These are phyloP conservation scores for Lepidostoma basale DNA, from an alignment of 1,140 invertebrate genomes.

Conservation along the genomic window DNA sequence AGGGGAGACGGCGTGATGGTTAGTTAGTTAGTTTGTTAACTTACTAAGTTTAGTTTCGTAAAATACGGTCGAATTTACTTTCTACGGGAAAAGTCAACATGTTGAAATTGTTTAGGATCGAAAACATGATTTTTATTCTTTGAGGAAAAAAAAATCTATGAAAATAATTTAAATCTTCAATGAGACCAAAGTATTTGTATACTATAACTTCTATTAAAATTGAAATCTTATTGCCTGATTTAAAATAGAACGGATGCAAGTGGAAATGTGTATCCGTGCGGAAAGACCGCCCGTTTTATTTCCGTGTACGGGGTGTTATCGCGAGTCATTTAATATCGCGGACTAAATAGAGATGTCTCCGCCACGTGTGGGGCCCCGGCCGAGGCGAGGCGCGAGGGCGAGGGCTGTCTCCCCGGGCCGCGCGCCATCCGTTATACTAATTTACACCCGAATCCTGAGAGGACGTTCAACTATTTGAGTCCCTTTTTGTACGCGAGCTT, in stretches of 20 bases:
- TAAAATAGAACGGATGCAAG: neutral
- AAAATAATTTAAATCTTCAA: neutral
- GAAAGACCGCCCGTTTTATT: neutral
- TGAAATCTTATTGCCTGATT: neutral
- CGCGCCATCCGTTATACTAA: slow-evolving; percentile 17
- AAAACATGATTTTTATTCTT: too few relatives aligned
- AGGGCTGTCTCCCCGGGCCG: neutral
- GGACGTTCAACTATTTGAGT: too few relatives aligned
- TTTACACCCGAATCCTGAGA: neutral
- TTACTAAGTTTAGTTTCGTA: too few relatives aligned
- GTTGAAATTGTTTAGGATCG: too few relatives aligned
- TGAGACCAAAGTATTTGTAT: neutral
- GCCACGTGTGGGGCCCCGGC: neutral
- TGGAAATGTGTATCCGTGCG: too few relatives aligned
- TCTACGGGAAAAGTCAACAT: neutral
- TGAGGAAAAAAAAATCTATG: neutral
- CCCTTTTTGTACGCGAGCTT: too few relatives aligned
- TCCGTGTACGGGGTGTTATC: neutral
- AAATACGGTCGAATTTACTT: neutral
- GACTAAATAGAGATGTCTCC: slow-evolving; percentile 3
- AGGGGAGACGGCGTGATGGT: too few relatives aligned
- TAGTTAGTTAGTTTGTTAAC: too few relatives aligned
- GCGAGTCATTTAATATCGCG: neutral
- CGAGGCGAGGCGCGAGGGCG: neutral
- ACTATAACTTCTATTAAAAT: neutral